phyloP scores from a whole-genome alignment of 53 echinoderm and acorn worm species.

The Astropecten irregularis region DNA sequence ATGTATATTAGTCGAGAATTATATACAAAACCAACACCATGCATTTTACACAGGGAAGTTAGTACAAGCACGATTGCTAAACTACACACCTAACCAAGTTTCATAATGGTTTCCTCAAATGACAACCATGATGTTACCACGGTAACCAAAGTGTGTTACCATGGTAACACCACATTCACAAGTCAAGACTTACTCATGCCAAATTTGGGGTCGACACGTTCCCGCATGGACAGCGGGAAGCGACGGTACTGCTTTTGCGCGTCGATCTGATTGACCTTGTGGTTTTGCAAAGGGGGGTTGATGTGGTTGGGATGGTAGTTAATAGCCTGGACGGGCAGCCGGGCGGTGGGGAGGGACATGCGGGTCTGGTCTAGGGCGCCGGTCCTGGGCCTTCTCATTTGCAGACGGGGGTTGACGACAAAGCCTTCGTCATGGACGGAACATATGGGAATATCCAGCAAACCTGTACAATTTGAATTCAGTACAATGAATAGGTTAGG shows the following conservation, averaged over 20 bases:
- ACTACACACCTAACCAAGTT: too few species aligned
- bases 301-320: constrained; percentile 93
- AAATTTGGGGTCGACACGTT: constrained; percentile 80
- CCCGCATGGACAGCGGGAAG: constrained; percentile 74
- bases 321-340: constrained; percentile 77
- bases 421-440: constrained; percentile 91
- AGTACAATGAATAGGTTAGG: neutral
- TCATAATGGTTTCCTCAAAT: too few species aligned
- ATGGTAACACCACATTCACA: neutral
- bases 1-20: too few species aligned
- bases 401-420: constrained; percentile 66
- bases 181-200: constrained; percentile 80
- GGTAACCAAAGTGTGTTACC: too few species aligned
- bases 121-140: too few species aligned
- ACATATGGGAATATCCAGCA: constrained; percentile 94
- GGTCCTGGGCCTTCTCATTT: constrained; percentile 58
- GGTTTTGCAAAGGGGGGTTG: constrained; percentile 79
- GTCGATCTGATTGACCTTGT: constrained; percentile 69
- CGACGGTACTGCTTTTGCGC: constrained; percentile 71
- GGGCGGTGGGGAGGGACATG: constrained; percentile 49
- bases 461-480: constrained; percentile 70
- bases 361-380: constrained; percentile 36
- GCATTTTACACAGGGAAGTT: too few species aligned
- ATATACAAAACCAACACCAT: too few species aligned
- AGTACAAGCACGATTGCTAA: too few species aligned